Conservation (phyloP, 2,797 vertebrate species). For the Lithobates sylvaticus region DNA sequence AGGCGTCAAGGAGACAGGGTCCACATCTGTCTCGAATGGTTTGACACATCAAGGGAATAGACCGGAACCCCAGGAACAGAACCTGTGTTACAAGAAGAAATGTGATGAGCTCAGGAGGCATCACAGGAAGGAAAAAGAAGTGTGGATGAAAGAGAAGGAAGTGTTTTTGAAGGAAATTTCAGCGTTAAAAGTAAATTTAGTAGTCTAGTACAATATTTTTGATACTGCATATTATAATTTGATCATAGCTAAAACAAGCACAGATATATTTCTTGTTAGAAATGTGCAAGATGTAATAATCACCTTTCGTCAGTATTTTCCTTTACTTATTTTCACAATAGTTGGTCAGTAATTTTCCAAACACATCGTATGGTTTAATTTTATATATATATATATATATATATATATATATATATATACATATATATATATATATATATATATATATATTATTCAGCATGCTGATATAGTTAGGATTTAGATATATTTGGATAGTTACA, state of each 20-base stretch:
- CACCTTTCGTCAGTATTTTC: too few relatives aligned
- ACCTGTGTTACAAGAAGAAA: slow-evolving; percentile 76
- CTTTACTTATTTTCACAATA: too few relatives aligned
- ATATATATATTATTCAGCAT: not conserved
- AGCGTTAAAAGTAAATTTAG: slow-evolving; percentile 79
- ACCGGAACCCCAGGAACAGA: slow-evolving; percentile 66
- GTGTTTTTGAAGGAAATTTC: slow-evolving; percentile 80
- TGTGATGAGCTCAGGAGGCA: slow-evolving; percentile 75
- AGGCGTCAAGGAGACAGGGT: slow-evolving; percentile 67
- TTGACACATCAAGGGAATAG: slow-evolving; percentile 68
- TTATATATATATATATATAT: not conserved
- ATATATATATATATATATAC: too few relatives aligned
- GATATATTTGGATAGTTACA: too few relatives aligned
- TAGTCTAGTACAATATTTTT: not conserved
- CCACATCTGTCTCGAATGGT: slow-evolving; percentile 59
- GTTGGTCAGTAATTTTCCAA: not conserved
- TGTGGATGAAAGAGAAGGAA: slow-evolving; percentile 79
- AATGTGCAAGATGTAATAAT: too few relatives aligned
- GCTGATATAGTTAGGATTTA: not conserved
- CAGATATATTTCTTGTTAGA: too few relatives aligned
- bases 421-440: too few relatives aligned
- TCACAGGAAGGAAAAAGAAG: slow-evolving; percentile 76
- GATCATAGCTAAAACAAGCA: too few relatives aligned
- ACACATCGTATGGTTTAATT: not conserved
- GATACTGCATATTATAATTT: too few relatives aligned